Percentiles rank a stretch among this genome's conserved stretches.
Conservation (phyloP, 2,797 vertebrate genomes). For the Clarias pachynema region DNA sequence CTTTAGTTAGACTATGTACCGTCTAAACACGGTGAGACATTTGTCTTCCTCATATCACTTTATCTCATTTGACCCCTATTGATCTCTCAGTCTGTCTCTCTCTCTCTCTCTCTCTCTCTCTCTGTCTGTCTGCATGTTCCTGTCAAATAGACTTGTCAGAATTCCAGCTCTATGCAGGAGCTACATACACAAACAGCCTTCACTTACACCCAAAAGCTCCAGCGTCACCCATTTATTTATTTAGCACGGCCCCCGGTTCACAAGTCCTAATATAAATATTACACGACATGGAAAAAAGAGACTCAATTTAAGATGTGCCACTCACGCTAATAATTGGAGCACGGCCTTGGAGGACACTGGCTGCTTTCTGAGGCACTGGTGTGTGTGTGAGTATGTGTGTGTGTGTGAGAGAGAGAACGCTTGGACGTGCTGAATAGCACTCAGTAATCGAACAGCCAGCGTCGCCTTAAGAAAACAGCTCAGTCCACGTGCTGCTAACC, state of each 20-base stretch:
- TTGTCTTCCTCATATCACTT: background rate
- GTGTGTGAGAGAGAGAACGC: slow-evolving; percentile 14
- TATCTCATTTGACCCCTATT: background rate
- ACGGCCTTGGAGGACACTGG: slow-evolving; percentile 55
- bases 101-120: background rate
- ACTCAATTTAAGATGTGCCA: slow-evolving; percentile 66
- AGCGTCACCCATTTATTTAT: slow-evolving; percentile 71
- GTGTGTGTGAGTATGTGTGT: slow-evolving; percentile 38
- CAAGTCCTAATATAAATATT: slow-evolving; percentile 76
- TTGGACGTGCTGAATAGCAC: slow-evolving; percentile 42
- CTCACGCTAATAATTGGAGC: slow-evolving; percentile 70
- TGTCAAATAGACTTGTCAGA: slow-evolving; percentile 36
- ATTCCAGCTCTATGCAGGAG: slow-evolving; percentile 53
- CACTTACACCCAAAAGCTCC: slow-evolving; percentile 4
- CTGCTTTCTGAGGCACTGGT: slow-evolving; percentile 45
- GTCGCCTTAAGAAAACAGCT: slow-evolving; percentile 40
- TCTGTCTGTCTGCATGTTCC: slow-evolving; percentile 5
- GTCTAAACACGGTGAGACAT: background rate
- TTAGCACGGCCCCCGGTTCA: slow-evolving; percentile 65
- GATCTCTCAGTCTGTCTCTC: background rate
- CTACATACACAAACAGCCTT: slow-evolving; percentile 65
- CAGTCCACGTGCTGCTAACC: slow-evolving; percentile 15
- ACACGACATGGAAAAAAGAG: slow-evolving; percentile 67
- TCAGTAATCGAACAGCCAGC: slow-evolving; percentile 27
- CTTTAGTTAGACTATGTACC: background rate